Evolutionary conservation across 2,113 vertebrate genomes (phyloP), one percentile per base, ranked within the genome.

Genomic region (Cyprinus carpio): DNA sequence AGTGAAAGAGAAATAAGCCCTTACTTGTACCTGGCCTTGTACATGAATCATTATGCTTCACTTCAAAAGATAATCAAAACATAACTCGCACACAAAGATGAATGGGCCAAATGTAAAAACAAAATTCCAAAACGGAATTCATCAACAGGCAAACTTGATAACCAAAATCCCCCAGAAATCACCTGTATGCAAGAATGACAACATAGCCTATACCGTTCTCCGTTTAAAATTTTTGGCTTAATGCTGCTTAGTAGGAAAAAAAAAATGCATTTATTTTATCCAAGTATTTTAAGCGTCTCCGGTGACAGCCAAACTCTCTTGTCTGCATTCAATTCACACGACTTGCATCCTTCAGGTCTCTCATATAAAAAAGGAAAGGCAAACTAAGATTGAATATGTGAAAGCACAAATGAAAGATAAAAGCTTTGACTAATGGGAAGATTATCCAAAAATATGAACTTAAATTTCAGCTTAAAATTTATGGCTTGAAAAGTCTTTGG

Each of bases 1-100:
- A 80, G 77, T 62, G 77, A 80, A 62, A 80, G 56, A 60, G 37
- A 80, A 64, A 80, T 37, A 46, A 10, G 6, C 1, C 3, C 6
- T 3, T 9, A 40, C 2, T 12, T 1, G 23, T 23, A 40, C 29
- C 31, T n/a, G 31, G 4, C 18, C 51, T 60, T 4, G n/a, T 25
- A 18, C 37, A 18, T 18, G 7, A 46, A 43, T 25, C 23, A 46
- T 46, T 80, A 46, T n/a, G 54, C 20, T 10, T 40, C 20, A 79
- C 13, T 64, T 7, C 18, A 31, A 80, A 80, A 43, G 8, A 25
- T 5, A 62, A 16, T 10, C 8, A 64, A 43, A 80, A 80, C 34
- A 62, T 79, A 64, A 64, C 58, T 11, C 10, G 0, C 6, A 0
- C 75, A 18, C 62, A 12, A 15, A 65, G 4, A 65, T 2, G 6